Evolutionary conservation across 2,113 vertebrate genomes (phyloP), one percentile per base, ranked within the genome.

Genomic region (Martes martes): DNA sequence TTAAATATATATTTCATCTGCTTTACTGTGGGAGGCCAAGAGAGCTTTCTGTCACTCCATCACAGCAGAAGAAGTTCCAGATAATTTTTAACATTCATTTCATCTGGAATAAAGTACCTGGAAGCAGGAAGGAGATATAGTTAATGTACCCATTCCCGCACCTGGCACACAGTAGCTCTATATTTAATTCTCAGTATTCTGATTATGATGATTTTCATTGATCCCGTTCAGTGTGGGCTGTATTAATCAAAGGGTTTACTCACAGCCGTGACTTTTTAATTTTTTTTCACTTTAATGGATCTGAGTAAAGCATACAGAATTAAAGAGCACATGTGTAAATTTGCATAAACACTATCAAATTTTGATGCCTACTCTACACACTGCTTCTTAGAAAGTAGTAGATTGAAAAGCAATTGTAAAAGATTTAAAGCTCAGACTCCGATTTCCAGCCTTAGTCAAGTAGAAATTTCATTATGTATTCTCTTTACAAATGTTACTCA

Each of bases 401-500:
- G 26, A 80, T 39, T 59, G 39, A 93, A 93, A 96, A 97, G 61
- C 94, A 88, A 91, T 85, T n/a, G 36, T 91, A 23, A 91, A 86
- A 73, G 26, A 69, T 81, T 86, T 86, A 55, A 94, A 92, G 36
- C 47, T 89, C 73, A 95, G 85, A n/a, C 26, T 45, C 50, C 50
- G 73, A 52, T 74, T 93, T 79, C 28, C 24, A 95, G 42, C 36
- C 28, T 82, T 36, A 82, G 50, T 91, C 71, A 89, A 95, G 57
- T 74, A 94, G 80, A 97, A 91, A 93, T 91, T 87, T 92, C 47
- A 82, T 74, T 95, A 89, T 73, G n/a, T 87, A 59, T 93, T 92
- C 57, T 93, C 67, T 92, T 92, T 89, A 67, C 89, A 90, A 79
- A 79, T 89, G 59, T 67, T 95, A 63, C 80, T 92, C 1, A 55